Percentiles rank a stretch among this genome's conserved stretches.
Evolutionary conservation across 2,797 vertebrate species (phyloP).

Genomic region (Spheniscus humboldti): DNA sequence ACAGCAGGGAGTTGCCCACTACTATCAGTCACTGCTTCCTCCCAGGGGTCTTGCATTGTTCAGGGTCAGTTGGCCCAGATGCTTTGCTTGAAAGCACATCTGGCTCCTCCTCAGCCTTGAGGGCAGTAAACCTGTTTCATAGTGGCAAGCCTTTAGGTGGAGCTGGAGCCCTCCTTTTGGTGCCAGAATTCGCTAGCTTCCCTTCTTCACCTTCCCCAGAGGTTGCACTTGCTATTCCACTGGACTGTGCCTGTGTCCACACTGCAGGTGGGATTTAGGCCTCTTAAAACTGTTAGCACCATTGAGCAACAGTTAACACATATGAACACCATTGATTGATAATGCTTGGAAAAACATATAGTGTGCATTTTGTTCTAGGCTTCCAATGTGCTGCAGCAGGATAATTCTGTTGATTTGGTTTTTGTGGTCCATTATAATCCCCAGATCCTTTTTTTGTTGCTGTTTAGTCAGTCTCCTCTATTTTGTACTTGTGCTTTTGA

Average conservation of each 20-base stretch:
- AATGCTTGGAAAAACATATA: not conserved
- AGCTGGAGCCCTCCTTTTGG: no score
- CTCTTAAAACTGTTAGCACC: not conserved
- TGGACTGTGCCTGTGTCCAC: not conserved
- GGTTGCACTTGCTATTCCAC: not conserved
- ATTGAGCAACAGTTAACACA: not conserved
- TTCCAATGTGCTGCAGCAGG: not conserved
- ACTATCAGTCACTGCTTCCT: not conserved
- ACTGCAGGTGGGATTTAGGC: not conserved
- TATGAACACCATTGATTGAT: not conserved
- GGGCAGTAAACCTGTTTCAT: no score
- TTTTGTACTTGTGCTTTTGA: not conserved
- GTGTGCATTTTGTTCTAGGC: not conserved
- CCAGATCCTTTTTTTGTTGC: not conserved
- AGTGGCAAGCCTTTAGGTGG: no score
- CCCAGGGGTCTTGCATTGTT: not conserved
- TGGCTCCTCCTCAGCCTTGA: not conserved
- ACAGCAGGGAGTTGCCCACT: not conserved
- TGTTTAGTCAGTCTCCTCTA: not conserved
- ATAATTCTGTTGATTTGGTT: not conserved
- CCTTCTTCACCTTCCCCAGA: not conserved
- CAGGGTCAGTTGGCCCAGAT: not conserved
- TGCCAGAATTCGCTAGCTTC: not conserved
- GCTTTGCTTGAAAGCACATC: not conserved
- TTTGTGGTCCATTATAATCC: not conserved